Evolutionary conservation across 1,140 invertebrate genomes (phyloP).

Genomic region (Drosophila persimilis): DNA sequence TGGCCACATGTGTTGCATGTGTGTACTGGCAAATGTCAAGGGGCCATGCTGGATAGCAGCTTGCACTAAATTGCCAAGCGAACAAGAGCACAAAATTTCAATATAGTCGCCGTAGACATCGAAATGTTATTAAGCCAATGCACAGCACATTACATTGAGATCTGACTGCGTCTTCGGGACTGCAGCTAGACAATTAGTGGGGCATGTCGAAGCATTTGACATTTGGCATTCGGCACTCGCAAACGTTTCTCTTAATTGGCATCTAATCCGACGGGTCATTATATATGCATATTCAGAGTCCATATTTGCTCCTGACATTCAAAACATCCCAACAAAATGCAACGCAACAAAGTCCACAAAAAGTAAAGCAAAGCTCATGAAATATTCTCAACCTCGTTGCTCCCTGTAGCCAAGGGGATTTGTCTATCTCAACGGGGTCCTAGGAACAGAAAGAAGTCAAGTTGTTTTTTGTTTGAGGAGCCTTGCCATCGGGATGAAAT

Average conservation of each 20-base stretch:
- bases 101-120: slow-evolving; percentile 49
- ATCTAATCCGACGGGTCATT: slow-evolving; percentile 34
- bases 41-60: slow-evolving; percentile 47
- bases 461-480: not conserved
- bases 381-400: slow-evolving; percentile 7
- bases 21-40: slow-evolving; percentile 53
- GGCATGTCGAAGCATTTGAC: slow-evolving; percentile 2
- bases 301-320: slow-evolving; percentile 3
- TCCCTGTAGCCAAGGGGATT: not conserved
- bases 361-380: not conserved
- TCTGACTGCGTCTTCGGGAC: not conserved
- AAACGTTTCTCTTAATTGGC: slow-evolving; percentile 38
- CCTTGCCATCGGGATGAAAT: not conserved
- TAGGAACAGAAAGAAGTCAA: slow-evolving; percentile 1
- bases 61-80: slow-evolving; percentile 71
- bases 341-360: not conserved
- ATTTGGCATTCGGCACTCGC: slow-evolving; percentile 11
- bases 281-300: slow-evolving; percentile 36
- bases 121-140: slow-evolving; percentile 52
- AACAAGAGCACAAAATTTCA: slow-evolving; percentile 62
- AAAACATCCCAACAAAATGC: not conserved
- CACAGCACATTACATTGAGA: slow-evolving; percentile 38
- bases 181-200: slow-evolving; percentile 28
- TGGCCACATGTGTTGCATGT: not conserved
- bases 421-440: no score